These are phyloP conservation scores for Whitmania pigra DNA, from an alignment of 1,140 invertebrate species.

Conservation along the genomic window DNA sequence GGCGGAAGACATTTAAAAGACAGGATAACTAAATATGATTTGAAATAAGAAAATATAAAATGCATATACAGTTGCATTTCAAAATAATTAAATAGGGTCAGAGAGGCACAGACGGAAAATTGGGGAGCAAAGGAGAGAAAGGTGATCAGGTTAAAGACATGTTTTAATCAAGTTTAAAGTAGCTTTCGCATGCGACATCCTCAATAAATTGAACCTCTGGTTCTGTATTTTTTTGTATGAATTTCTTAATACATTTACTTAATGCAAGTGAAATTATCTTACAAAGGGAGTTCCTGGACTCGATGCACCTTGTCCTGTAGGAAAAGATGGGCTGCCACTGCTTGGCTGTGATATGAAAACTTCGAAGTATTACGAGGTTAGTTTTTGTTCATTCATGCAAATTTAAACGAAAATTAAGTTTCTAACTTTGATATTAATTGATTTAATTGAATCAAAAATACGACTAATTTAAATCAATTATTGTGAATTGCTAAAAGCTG, in stretches of 20 bases:
- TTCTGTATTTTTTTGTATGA: neutral
- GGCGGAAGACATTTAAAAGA: neutral
- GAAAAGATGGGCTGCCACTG: constrained; percentile 21
- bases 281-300: constrained; percentile 23
- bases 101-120: constrained; percentile 19
- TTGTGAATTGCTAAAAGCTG: too few species aligned
- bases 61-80: neutral
- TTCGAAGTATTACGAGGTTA: neutral
- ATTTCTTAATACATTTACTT: neutral
- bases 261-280: neutral
- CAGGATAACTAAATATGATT: neutral
- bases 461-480: too few species aligned
- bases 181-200: neutral
- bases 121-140: constrained; percentile 22
- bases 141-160: constrained; percentile 20
- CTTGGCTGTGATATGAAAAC: constrained; percentile 21
- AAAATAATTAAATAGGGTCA: constrained; percentile 11
- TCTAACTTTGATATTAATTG: too few species aligned
- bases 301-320: constrained; percentile 23
- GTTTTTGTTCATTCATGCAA: neutral
- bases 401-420: too few species aligned
- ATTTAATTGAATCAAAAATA: too few species aligned
- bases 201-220: neutral
- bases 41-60: neutral
- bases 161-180: constrained; percentile 3